A percentile compares a stretch with the other conserved stretches of the same genome.
phyloP scores from a whole-genome alignment of 2,113 vertebrate genomes.

The Dromiciops gliroides region DNA sequence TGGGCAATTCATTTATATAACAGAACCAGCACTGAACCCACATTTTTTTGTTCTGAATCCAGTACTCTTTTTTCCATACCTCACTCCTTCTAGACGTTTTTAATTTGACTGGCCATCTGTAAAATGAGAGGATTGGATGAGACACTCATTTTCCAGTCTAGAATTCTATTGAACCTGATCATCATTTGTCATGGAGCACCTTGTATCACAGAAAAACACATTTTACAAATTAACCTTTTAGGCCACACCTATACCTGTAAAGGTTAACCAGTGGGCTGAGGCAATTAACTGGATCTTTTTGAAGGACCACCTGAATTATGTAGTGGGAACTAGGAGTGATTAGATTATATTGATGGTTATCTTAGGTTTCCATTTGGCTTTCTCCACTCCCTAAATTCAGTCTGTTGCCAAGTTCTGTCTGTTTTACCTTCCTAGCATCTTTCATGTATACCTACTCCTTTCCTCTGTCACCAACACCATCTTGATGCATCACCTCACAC shows the following conservation, averaged over 20 bases:
- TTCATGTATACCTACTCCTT: neutral
- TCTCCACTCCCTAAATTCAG: neutral
- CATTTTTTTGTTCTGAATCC: neutral
- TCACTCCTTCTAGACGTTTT: neutral
- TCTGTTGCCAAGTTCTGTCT: neutral
- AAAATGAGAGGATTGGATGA: neutral
- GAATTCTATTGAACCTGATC: neutral
- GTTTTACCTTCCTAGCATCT: neutral
- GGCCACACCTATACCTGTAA: conserved; percentile 15
- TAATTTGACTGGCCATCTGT: neutral
- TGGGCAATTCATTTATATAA: neutral
- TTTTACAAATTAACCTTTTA: conserved; percentile 45
- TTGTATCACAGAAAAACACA: neutral
- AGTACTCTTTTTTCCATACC: neutral
- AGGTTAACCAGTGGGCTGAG: conserved; percentile 6
- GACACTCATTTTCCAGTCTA: neutral
- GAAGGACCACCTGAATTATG: conserved; percentile 57
- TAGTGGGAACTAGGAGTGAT: conserved; percentile 14
- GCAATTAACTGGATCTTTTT: conserved; percentile 12
- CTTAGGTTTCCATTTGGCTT: neutral
- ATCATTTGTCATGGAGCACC: neutral
- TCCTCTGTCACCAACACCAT: neutral
- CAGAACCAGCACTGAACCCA: neutral
- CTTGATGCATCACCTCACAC: neutral
- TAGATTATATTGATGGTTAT: neutral